Percentiles rank a stretch among this genome's conserved stretches.
Evolutionary conservation across 2,113 vertebrate genomes (phyloP).

Genomic region (Salminus brasiliensis): DNA sequence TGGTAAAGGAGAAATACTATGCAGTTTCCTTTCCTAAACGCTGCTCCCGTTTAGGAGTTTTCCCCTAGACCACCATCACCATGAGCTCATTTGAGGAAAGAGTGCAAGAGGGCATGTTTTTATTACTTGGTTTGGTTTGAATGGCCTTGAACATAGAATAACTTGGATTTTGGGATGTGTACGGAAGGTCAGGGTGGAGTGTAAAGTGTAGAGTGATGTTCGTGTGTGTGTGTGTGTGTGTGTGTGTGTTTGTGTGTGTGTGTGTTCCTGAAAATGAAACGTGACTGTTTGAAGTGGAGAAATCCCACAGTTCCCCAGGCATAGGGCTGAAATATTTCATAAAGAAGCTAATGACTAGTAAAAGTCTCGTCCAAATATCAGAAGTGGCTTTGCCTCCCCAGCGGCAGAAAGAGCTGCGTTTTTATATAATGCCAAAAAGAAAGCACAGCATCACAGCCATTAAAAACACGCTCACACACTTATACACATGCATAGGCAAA

Average conservation of each 20-base stretch:
- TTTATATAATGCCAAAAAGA: constrained; percentile 68
- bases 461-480: constrained; percentile 66
- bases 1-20: neutral
- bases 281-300: constrained; percentile 62
- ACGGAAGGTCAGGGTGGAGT: neutral
- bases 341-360: constrained; percentile 69
- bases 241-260: constrained; percentile 31
- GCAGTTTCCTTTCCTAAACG: constrained; percentile 8
- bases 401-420: constrained; percentile 57
- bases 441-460: constrained; percentile 63
- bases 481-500: constrained; percentile 9
- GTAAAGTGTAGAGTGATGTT: neutral
- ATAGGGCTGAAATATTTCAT: constrained; percentile 66
- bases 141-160: neutral
- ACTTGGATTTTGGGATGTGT: constrained; percentile 17
- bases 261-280: constrained; percentile 58
- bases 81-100: neutral
- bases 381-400: constrained; percentile 70
- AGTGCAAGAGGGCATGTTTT: constrained; percentile 11
- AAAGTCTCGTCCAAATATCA: constrained; percentile 72
- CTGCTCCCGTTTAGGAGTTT: neutral
- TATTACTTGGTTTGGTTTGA: constrained; percentile 12
- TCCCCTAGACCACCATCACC: neutral
- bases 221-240: constrained; percentile 19
- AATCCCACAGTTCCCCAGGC: constrained; percentile 61